Percentiles rank a stretch among this genome's conserved stretches.
Evolutionary conservation across 2,888 invertebrate species (phyloP).

Genomic region (Pecten maximus): DNA sequence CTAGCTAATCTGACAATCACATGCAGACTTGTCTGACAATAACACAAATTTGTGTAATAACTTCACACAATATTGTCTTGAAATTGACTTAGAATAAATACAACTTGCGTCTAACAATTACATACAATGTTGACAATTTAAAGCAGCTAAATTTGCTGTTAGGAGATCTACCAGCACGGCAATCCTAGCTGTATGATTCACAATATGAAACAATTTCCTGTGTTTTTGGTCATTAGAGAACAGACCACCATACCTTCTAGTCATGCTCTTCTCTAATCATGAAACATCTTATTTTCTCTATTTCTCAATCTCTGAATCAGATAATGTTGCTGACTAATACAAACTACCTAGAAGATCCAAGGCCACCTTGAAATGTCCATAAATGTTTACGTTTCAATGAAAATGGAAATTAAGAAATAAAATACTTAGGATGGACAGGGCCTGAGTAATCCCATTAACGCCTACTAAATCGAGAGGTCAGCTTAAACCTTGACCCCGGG

Average conservation of each 20-base stretch:
- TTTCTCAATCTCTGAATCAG: background rate
- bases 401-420: background rate
- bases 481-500: background rate
- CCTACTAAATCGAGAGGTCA: background rate
- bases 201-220: too few relatives aligned
- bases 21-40: too few relatives aligned
- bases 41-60: background rate
- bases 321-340: background rate
- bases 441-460: background rate
- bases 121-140: too few relatives aligned
- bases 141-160: too few relatives aligned
- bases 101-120: too few relatives aligned
- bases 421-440: background rate
- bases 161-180: too few relatives aligned
- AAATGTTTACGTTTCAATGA: background rate
- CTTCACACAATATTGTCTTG: background rate
- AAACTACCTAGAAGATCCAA: background rate
- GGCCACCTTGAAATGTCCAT: background rate
- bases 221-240: too few relatives aligned
- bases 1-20: too few relatives aligned
- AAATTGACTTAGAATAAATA: background rate
- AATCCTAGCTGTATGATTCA: too few relatives aligned
- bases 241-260: too few relatives aligned
- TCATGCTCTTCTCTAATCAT: too few relatives aligned
- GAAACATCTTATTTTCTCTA: background rate